Evolutionary conservation across 2,888 invertebrate species (phyloP).

Genomic region (Camponotus fellah): DNA sequence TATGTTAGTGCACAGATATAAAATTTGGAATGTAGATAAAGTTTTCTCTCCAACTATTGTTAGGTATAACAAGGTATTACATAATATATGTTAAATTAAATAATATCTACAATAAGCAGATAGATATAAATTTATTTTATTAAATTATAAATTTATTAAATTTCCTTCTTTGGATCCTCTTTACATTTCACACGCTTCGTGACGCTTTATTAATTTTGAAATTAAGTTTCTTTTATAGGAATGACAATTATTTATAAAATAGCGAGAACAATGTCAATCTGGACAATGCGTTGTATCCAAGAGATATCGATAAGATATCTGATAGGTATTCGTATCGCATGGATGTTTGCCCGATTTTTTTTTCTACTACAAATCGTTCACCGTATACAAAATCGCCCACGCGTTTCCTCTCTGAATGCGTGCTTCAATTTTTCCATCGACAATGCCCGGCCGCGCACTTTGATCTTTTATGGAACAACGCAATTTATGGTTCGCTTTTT

Average conservation of each 20-base stretch:
- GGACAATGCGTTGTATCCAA: slow-evolving; percentile 13
- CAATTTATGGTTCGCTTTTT: slow-evolving; percentile 58
- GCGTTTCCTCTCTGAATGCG: slow-evolving; percentile 34
- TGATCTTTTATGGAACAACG: slow-evolving; percentile 60
- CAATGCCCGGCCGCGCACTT: slow-evolving; percentile 29
- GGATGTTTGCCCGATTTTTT: neutral
- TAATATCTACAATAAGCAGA: neutral
- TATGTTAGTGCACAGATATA: neutral
- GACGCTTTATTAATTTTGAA: slow-evolving; percentile 13
- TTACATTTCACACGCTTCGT: neutral
- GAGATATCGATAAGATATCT: slow-evolving; percentile 28
- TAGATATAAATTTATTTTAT: neutral
- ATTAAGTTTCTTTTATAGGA: slow-evolving; percentile 4
- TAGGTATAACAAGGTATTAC: neutral
- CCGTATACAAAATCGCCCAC: slow-evolving; percentile 14
- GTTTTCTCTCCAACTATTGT: neutral
- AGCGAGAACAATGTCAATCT: slow-evolving; percentile 12
- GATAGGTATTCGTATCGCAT: neutral
- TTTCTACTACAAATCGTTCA: slow-evolving; percentile 1
- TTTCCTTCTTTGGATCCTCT: neutral
- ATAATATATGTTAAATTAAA: neutral
- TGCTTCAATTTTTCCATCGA: slow-evolving; percentile 36
- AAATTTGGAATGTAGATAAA: no score
- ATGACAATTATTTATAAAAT: neutral
- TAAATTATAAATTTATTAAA: neutral